Evolutionary conservation across 2,888 invertebrate species (phyloP).

Genomic region (Philereme transversata): DNA sequence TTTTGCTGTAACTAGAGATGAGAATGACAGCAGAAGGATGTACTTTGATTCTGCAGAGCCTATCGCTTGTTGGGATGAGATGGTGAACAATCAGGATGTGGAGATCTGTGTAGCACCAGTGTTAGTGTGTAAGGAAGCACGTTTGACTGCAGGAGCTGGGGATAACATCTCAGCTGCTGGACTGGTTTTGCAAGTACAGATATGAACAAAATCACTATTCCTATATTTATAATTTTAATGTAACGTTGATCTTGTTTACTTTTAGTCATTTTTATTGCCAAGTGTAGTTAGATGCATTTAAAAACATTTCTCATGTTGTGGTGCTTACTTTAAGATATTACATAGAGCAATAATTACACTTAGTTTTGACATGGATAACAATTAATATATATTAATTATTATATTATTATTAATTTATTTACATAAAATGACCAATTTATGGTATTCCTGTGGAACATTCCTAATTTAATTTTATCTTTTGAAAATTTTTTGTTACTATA

Average conservation of each 20-base stretch:
- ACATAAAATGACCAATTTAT: slow-evolving; percentile 16
- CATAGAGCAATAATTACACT: slow-evolving; percentile 21
- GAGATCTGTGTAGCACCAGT: slow-evolving; percentile 93
- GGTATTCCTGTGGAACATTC: slow-evolving; percentile 34
- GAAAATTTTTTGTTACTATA: slow-evolving; percentile 30
- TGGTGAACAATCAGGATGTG: slow-evolving; percentile 72
- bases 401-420: slow-evolving; percentile 12
- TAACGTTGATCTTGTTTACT: slow-evolving; percentile 12
- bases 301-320: neutral
- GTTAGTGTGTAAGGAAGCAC: slow-evolving; percentile 91
- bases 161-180: slow-evolving; percentile 96
- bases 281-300: neutral
- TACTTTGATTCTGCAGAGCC: slow-evolving; percentile 88
- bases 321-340: slow-evolving; percentile 2
- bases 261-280: slow-evolving; percentile 23
- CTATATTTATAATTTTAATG: slow-evolving; percentile 5
- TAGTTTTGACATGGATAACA: slow-evolving; percentile 23
- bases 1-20: slow-evolving; percentile 88
- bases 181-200: slow-evolving; percentile 87
- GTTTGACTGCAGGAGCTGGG: slow-evolving; percentile 93
- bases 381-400: slow-evolving; percentile 10
- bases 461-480: slow-evolving; percentile 31
- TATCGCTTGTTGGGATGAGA: slow-evolving; percentile 92
- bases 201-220: slow-evolving; percentile 51
- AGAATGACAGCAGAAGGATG: slow-evolving; percentile 82